Evolutionary conservation across 2,888 invertebrate species (phyloP).

Genomic region (Tetramorium bicarinatum): DNA sequence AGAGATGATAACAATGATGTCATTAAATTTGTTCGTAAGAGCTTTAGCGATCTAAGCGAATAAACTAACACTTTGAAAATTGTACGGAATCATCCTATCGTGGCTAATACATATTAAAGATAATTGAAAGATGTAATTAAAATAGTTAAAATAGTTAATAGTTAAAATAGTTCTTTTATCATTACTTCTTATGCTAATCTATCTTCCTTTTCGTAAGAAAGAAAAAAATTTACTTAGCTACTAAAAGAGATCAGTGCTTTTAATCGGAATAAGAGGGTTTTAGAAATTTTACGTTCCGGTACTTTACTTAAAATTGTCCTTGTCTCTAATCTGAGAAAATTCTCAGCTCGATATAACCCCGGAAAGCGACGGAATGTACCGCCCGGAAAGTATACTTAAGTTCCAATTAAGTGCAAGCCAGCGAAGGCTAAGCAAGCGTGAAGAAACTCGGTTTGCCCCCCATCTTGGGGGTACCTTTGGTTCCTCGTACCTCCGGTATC

Average conservation of each 20-base stretch:
- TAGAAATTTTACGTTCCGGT: not conserved
- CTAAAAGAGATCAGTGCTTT: not conserved
- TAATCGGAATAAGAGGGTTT: conserved; percentile 6
- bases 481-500: conserved; percentile 54
- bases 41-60: not conserved
- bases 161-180: not conserved
- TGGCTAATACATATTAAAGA: not conserved
- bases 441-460: conserved; percentile 62
- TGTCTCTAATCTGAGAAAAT: conserved; percentile 2
- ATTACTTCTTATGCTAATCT: not conserved
- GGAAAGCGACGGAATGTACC: conserved; percentile 36
- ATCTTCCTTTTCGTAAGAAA: not conserved
- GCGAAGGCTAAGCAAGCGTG: conserved; percentile 74
- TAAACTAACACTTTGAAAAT: not conserved
- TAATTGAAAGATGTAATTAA: not conserved
- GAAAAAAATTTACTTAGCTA: not conserved
- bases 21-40: conserved; percentile 16
- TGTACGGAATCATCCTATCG: not conserved
- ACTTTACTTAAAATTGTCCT: conserved; percentile 20
- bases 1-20: not conserved
- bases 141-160: too few species aligned
- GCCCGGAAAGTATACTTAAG: conserved; percentile 68
- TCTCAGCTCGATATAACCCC: not conserved
- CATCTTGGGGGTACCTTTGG: conserved; percentile 50
- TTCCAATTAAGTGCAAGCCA: conserved; percentile 70